Evolutionary conservation across 2,797 vertebrate species (phyloP).

Genomic region (Arnoldichthys spilopterus): DNA sequence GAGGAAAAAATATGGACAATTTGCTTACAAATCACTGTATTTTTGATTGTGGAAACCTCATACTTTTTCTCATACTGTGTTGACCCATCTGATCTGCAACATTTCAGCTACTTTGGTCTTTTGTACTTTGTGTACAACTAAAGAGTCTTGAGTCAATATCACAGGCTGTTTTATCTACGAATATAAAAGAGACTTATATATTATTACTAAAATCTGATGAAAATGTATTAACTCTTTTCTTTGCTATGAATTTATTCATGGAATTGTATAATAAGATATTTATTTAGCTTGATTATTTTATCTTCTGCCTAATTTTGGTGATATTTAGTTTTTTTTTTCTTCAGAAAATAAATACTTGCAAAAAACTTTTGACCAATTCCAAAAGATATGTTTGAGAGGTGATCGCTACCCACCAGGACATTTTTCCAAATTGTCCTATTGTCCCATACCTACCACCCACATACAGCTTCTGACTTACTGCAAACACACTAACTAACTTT

Average conservation of each 20-base stretch:
- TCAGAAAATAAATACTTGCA: slow-evolving; percentile 13
- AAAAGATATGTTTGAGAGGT: too few species aligned
- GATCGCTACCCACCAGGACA: too few species aligned
- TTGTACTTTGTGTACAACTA: neutral
- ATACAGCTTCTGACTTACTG: too few species aligned
- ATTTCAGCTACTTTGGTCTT: slow-evolving; percentile 8
- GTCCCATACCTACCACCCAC: too few species aligned
- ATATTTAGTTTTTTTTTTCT: neutral
- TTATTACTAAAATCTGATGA: slow-evolving; percentile 3
- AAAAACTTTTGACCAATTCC: neutral
- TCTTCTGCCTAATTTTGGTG: neutral
- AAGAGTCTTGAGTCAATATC: neutral
- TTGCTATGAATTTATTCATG: slow-evolving; percentile 2
- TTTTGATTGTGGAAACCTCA: slow-evolving; percentile 1
- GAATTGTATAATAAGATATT: neutral
- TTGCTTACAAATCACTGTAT: neutral
- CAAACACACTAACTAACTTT: too few species aligned
- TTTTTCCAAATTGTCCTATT: too few species aligned
- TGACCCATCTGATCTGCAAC: neutral
- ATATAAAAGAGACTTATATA: slow-evolving; percentile 28
- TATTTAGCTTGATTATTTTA: neutral
- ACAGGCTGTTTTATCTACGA: slow-evolving; percentile 22
- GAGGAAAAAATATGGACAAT: neutral
- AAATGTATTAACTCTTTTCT: neutral
- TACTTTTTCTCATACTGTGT: neutral